Evolutionary conservation across 1,140 invertebrate genomes (phyloP).

Genomic region (Pectinophora gossypiella): DNA sequence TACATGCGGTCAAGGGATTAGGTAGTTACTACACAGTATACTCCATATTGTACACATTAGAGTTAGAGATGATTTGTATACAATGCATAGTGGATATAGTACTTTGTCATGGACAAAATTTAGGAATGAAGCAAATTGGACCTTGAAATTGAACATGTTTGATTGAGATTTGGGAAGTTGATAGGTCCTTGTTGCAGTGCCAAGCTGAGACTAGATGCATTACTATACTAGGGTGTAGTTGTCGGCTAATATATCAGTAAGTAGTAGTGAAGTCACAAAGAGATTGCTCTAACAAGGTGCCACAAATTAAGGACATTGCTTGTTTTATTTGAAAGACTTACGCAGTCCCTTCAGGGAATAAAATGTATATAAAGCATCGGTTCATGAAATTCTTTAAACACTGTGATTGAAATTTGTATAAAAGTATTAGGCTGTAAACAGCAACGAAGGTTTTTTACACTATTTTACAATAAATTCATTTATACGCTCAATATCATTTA

Average conservation of each 20-base stretch:
- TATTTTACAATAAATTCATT: no score
- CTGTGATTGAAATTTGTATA: slow-evolving; percentile 53
- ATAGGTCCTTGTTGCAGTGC: slow-evolving; percentile 19
- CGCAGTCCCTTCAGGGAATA: slow-evolving; percentile 38
- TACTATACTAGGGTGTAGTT: background rate
- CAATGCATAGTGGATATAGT: slow-evolving; percentile 9
- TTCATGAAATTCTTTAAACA: slow-evolving; percentile 21
- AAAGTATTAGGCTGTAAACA: slow-evolving; percentile 57
- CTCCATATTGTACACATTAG: slow-evolving; percentile 13
- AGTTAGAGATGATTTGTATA: slow-evolving; percentile 10
- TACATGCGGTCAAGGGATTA: slow-evolving; percentile 22
- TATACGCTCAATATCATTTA: no score
- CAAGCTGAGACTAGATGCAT: slow-evolving; percentile 21
- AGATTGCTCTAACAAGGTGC: slow-evolving; percentile 27
- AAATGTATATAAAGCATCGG: slow-evolving; percentile 44
- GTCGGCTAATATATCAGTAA: background rate
- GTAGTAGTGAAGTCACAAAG: slow-evolving; percentile 13
- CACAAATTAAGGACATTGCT: slow-evolving; percentile 5
- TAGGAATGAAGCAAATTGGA: slow-evolving; percentile 9
- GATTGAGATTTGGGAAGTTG: background rate
- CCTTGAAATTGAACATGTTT: background rate
- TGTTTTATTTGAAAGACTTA: slow-evolving; percentile 15
- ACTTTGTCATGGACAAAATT: slow-evolving; percentile 14
- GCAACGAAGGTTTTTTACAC: no score
- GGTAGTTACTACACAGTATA: slow-evolving; percentile 7